Base-by-base conservation (phyloP, 2,888 invertebrate genomes). In the Cabera pusaria region DNA sequence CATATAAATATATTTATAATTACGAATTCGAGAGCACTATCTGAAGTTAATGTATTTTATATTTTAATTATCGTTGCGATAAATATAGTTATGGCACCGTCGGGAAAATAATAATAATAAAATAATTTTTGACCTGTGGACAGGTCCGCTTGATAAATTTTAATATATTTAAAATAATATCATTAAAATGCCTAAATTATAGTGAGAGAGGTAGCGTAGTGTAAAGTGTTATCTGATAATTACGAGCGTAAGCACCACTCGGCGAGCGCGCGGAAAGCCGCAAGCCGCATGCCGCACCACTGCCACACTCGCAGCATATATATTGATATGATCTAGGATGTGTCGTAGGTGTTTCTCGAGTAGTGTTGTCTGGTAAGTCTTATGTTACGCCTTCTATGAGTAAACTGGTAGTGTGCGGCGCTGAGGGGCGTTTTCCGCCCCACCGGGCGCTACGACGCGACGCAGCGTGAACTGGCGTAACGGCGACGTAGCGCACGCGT, bases 281-380 rank as follows among this genome's bases (percentile, higher is more conserved):
- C 77, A 78, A 74, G 76, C 72, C 71, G 69, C 66, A 72, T 67
- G 76, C 75, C 73, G 74, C 72, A n/a, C n/a, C n/a, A n/a, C n/a
- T n/a, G n/a, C n/a, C n/a, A n/a, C n/a, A n/a, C n/a, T n/a, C n/a
- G n/a, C n/a, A n/a, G 67, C 67, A 65, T 65, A 77, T 87, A 86
- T 87, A 86, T 87, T 86, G 75, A 88, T 88, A 88, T 88, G 87
- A 87, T 88, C 87, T 88, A 87, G 87, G 85, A 87, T 85, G 81
- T 83, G 78, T 78, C 72, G 86, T 87, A 87, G 87, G 70, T 87
- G 86, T 86, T 86, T 83, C 78, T 84, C 83, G 77, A 85, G 87
- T 88, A 88, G 87, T 81, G 72, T 86, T 80, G 82, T 87, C 77
- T 86, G 79, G 76, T 84, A 82, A 83, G 81, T 82, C 78, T 83